Base-by-base conservation (phyloP, 2,797 vertebrate genomes). In the Gymnocypris eckloni region DNA sequence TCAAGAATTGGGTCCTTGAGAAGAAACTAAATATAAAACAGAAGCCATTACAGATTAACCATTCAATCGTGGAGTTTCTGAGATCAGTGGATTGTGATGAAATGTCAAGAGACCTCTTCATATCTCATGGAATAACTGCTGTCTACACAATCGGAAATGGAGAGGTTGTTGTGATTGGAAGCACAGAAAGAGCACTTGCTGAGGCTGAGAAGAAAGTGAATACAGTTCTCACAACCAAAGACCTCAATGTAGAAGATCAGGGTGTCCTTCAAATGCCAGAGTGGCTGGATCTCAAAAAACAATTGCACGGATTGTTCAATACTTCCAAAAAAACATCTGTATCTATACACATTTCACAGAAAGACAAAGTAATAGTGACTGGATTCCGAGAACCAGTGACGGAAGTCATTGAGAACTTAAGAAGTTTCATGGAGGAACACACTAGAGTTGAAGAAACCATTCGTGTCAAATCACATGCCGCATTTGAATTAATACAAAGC, bases 301-400 rank as follows among this genome's bases (percentile, higher is more conserved):
- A 84, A 37, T 86, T 96, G 45, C 2, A 2, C 0, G 91, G 91
- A 20, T 88, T 41, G 1, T 90, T 91, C 83, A 95, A 86, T 88
- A 89, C 92, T 39, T 87, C 89, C 0, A 93, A 83, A 79, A 89
- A 89, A 72, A 89, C 70, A 88, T 92, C 89, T 0, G 72, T 96
- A 4, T 6, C 84, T 10, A 93, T 96, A 37, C 20, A 90, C 20
- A 1, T n/a, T 59, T 61, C 54, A 6, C 37, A 86, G 45, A 66
- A 16, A n/a, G 85, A 86, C 2, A 72, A 89, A 82, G 82, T 97
- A 4, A 76, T 87, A 0, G 90, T 98, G 41, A 82, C 92, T 33
- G 97, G 97, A 4, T 95, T 94, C 54, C 73, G 82, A 75, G 85
- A 52, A 37, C 86, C 92, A 0, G 96, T 98, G 4, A 88, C 20